These are phyloP conservation scores for Synaphobranchus kaupii DNA, from an alignment of 2,797 vertebrate species.

Conservation along the genomic window DNA sequence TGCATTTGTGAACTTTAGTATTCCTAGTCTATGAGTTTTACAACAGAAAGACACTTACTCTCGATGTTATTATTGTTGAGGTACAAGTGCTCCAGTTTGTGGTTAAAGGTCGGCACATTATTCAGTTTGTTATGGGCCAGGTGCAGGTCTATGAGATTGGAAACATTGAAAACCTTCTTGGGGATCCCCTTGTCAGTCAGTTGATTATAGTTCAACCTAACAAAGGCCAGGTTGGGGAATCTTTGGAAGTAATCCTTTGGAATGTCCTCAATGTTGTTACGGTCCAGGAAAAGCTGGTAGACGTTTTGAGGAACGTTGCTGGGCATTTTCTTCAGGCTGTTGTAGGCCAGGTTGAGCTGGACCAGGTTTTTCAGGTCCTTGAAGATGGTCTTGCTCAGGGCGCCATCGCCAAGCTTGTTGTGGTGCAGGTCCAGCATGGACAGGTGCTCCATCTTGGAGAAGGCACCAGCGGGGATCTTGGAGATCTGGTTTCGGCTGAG, in stretches of 20 bases:
- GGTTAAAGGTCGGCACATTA: conserved; percentile 81
- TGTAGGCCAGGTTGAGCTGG: conserved; percentile 94
- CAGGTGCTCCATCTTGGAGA: conserved; percentile 86
- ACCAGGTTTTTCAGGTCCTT: conserved; percentile 89
- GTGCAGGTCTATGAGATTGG: conserved; percentile 89
- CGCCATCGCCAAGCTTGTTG: conserved; percentile 83
- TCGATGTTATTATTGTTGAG: conserved; percentile 94
- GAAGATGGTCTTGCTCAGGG: conserved; percentile 86
- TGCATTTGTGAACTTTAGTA: background rate
- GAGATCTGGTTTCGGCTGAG: conserved; percentile 89
- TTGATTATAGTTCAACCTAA: conserved; percentile 92
- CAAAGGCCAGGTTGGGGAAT: conserved; percentile 85
- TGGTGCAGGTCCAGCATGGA: conserved; percentile 89
- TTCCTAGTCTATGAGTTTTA: too few relatives aligned
- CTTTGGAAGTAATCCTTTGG: conserved; percentile 84
- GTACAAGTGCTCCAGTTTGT: conserved; percentile 90
- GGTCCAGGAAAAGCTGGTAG: conserved; percentile 92
- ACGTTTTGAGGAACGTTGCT: conserved; percentile 79
- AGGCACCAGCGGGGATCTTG: conserved; percentile 83
- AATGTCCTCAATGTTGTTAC: conserved; percentile 88
- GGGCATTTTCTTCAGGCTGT: conserved; percentile 90
- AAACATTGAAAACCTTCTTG: conserved; percentile 88
- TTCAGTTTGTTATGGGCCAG: conserved; percentile 91
- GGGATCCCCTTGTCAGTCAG: conserved; percentile 91
- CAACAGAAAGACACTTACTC: conserved; percentile 72